Evolutionary conservation across 2,797 vertebrate species (phyloP).

Genomic region (Hydrophis major): DNA sequence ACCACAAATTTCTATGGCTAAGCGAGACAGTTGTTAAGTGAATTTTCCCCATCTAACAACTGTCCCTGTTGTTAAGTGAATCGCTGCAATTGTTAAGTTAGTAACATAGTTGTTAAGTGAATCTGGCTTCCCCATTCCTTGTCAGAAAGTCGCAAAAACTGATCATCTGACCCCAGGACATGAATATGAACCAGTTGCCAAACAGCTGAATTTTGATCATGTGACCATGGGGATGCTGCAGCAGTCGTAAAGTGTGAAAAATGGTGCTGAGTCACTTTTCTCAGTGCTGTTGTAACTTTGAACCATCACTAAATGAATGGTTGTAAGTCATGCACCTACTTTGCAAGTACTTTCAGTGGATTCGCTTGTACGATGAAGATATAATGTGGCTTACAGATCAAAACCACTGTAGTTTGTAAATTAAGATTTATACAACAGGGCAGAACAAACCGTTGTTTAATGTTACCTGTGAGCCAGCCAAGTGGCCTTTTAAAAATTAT

Average conservation of each 20-base stretch:
- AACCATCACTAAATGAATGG: too few relatives aligned
- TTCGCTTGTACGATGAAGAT: neutral
- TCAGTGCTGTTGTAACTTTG: too few relatives aligned
- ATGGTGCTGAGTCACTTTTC: too few relatives aligned
- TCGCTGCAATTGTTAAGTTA: neutral
- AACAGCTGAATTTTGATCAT: too few relatives aligned
- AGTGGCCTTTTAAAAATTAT: neutral
- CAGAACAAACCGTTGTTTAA: neutral
- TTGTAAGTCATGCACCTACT: too few relatives aligned
- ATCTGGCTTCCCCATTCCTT: neutral
- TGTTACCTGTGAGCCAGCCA: neutral
- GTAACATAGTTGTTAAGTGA: neutral
- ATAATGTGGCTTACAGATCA: neutral
- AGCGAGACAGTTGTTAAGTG: neutral
- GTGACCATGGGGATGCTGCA: too few relatives aligned
- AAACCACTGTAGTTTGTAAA: neutral
- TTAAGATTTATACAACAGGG: neutral
- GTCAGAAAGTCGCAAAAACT: neutral
- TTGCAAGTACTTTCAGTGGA: neutral
- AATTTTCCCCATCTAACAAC: neutral
- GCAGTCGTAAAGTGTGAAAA: too few relatives aligned
- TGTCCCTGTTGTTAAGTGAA: neutral
- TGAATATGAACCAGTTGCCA: too few relatives aligned
- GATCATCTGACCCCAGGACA: neutral
- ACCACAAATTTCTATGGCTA: neutral